A percentile compares a stretch with the other conserved stretches of the same genome.
phyloP scores from a whole-genome alignment of 2,888 invertebrate genomes.

The Sinotaia quadrata region DNA sequence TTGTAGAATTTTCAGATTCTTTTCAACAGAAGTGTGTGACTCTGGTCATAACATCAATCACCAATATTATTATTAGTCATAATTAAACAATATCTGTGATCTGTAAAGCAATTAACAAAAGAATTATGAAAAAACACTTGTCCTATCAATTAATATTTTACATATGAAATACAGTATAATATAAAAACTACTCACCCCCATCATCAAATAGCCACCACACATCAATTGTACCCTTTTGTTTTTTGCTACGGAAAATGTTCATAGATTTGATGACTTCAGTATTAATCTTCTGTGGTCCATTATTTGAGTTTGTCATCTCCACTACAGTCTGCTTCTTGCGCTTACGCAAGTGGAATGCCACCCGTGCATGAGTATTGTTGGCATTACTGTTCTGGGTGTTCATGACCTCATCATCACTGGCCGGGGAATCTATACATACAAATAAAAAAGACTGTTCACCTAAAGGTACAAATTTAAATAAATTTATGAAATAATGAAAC shows the following conservation, averaged over 20 bases:
- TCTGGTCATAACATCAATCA: no score
- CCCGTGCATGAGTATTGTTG: not conserved
- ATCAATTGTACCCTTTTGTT: conserved; percentile 89
- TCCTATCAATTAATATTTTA: no score
- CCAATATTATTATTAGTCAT: no score
- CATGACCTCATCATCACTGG: conserved; percentile 40
- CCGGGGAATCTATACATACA: conserved; percentile 14
- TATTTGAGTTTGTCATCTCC: conserved; percentile 9
- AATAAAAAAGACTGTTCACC: no score
- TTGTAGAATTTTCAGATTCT: no score
- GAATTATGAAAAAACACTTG: no score
- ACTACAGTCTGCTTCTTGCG: conserved; percentile 5
- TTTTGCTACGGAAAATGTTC: conserved; percentile 46
- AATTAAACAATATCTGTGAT: no score
- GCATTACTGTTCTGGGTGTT: conserved; percentile 5
- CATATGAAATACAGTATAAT: not conserved
- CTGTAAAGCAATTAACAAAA: no score
- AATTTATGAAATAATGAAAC: no score
- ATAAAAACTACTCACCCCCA: conserved; percentile 80
- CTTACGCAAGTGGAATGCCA: not conserved
- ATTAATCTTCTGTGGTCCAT: conserved; percentile 16
- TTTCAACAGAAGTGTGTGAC: no score
- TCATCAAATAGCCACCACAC: conserved; percentile 99
- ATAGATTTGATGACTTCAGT: conserved; percentile 39
- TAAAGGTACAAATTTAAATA: no score